Evolutionary conservation across 2,888 invertebrate species (phyloP).

Genomic region (Leptopilina syphax): DNA sequence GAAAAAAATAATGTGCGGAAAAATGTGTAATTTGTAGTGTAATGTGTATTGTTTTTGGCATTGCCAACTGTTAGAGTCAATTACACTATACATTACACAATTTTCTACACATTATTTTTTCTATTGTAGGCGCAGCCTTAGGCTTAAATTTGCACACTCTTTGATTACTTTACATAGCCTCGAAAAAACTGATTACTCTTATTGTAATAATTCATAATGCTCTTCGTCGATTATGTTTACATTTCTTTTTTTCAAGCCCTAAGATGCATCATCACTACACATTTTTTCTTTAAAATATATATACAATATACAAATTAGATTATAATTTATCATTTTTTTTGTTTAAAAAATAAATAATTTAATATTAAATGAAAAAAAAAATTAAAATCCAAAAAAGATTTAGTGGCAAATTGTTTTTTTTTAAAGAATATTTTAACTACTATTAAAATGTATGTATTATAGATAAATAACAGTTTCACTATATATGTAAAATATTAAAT

Average conservation of each 20-base stretch:
- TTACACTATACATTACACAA: no score
- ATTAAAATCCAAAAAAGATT: conserved; percentile 33
- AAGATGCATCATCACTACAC: background rate
- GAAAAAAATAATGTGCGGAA: no score
- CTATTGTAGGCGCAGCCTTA: no score
- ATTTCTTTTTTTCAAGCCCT: background rate
- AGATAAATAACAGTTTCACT: background rate
- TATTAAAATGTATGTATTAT: background rate
- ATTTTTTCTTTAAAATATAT: background rate
- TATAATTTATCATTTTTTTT: conserved; percentile 11
- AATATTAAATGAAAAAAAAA: conserved; percentile 42
- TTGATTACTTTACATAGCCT: conserved; percentile 49
- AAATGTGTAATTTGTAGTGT: no score
- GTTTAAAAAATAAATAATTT: conserved; percentile 38
- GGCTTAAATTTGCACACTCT: conserved; percentile 23
- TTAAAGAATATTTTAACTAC: background rate
- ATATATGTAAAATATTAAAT: background rate
- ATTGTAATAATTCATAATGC: background rate
- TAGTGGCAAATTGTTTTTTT: background rate
- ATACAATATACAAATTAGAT: conserved; percentile 25
- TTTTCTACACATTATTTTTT: no score
- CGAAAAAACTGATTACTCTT: background rate
- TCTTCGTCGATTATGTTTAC: conserved; percentile 6
- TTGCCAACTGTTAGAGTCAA: no score
- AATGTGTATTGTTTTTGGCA: no score